Evolutionary conservation across 2,797 vertebrate genomes (phyloP).

Genomic region (Tarsius wallacei): DNA sequence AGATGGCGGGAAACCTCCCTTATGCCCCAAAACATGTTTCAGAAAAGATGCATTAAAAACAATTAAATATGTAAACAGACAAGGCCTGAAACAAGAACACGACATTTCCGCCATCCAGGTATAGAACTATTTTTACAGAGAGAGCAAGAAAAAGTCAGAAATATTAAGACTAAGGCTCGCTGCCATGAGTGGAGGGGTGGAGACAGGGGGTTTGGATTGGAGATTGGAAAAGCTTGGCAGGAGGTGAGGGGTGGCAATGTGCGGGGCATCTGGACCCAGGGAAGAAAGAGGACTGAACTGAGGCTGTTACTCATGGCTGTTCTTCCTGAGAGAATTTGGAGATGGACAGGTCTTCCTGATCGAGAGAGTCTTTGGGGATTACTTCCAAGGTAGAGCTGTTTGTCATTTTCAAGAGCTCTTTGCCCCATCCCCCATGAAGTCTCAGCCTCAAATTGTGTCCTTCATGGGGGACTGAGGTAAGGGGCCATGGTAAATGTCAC

Average conservation of each 20-base stretch:
- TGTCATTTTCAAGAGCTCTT: background rate
- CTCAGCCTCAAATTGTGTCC: background rate
- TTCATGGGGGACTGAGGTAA: background rate
- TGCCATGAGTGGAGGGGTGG: background rate
- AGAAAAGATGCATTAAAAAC: background rate
- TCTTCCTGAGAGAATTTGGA: background rate
- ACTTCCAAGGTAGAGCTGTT: background rate
- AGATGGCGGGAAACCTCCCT: background rate
- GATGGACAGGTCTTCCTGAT: background rate
- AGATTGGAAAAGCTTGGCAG: background rate
- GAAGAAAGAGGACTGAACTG: background rate
- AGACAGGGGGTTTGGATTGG: rapidly evolving
- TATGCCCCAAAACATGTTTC: background rate
- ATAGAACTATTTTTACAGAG: background rate
- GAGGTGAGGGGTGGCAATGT: background rate
- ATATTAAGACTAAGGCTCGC: no score
- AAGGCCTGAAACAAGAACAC: background rate
- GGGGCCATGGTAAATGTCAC: background rate
- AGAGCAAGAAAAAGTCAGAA: background rate
- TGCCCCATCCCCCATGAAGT: background rate
- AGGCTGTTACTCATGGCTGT: background rate
- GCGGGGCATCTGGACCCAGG: background rate
- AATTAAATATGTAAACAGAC: background rate
- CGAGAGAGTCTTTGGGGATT: background rate
- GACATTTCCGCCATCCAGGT: no score